Conservation (phyloP, 2,797 vertebrate genomes). For the Syncerus caffer region DNA sequence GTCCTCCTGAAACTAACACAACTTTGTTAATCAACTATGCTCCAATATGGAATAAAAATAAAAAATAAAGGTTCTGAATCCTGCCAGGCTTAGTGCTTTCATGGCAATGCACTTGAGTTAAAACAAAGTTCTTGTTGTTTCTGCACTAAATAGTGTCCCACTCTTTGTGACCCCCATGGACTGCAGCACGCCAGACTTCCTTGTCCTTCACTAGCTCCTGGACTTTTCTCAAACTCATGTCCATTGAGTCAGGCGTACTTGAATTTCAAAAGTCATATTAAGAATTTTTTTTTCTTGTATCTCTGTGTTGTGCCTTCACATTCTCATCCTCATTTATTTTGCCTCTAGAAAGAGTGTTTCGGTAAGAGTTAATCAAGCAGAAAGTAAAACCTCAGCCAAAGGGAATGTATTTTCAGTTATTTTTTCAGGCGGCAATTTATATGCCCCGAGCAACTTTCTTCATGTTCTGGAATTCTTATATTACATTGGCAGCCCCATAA, state of each 20-base stretch:
- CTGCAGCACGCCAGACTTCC: neutral
- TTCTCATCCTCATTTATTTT: neutral
- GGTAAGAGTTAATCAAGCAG: neutral
- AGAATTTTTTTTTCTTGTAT: neutral
- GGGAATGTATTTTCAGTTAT: neutral
- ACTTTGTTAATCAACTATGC: neutral
- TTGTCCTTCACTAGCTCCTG: neutral
- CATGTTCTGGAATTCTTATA: neutral
- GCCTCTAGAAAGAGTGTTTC: neutral
- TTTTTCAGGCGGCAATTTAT: neutral
- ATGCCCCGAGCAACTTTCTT: neutral
- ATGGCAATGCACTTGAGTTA: neutral
- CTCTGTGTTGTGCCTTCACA: rapidly evolving
- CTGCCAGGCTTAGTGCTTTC: neutral
- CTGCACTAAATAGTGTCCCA: neutral
- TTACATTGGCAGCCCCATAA: neutral
- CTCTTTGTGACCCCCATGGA: neutral
- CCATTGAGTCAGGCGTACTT: rapidly evolving
- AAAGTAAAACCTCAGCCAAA: neutral
- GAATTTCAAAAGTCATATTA: neutral
- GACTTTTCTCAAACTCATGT: neutral
- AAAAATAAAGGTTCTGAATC: neutral
- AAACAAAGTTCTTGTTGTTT: neutral
- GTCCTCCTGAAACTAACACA: neutral
- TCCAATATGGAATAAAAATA: neutral